Base-by-base conservation (phyloP, 2,888 invertebrate species). In the Euproctis similis region DNA sequence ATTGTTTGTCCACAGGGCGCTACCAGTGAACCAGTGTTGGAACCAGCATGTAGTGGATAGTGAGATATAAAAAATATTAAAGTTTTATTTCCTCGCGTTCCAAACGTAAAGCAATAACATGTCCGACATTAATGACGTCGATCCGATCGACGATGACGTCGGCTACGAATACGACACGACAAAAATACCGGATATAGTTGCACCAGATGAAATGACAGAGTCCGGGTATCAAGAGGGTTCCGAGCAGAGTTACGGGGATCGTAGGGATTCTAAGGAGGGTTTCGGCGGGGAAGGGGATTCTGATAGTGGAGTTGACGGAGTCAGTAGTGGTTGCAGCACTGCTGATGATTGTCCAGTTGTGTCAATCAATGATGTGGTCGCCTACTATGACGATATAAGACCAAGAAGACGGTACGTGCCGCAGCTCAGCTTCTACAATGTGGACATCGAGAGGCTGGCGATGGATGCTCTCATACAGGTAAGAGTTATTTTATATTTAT, bases 281-380 rank as follows among this genome's bases (percentile, higher is more conserved):
- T 78, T 76, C 32, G 72, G 78, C 2, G 77, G 78, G 8, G 81
- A 82, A 31, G 75, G 75, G 8, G 84, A 82, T 42, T 80, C 80
- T 24, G 87, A 87, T 48, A 78, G 85, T 44, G 87, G 87, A 24
- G 87, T 88, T 51, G 87, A 86, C 31, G 88, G 87, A 29, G 85
- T 87, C 31, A 86, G 87, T 65, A 82, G 82, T 46, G 86, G 87
- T 5, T 87, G 88, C 48, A 87, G 87, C 52, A 74, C 87, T 19
- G 87, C 76, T 20, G 87, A 88, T 34, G 85, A 85, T 58, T 87
- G 87, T 53, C 85, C 85, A 8, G 86, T 85, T 46, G 85, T 85
- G 49, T 85, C 85, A 1, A 81, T 84, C 35, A 85, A 85, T 29
- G 84, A 85, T 34, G 84, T 82, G 39, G 80, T 85, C 31, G 85